Evolutionary conservation across 2,113 vertebrate species (phyloP).

Genomic region (Hemichromis elongatus): DNA sequence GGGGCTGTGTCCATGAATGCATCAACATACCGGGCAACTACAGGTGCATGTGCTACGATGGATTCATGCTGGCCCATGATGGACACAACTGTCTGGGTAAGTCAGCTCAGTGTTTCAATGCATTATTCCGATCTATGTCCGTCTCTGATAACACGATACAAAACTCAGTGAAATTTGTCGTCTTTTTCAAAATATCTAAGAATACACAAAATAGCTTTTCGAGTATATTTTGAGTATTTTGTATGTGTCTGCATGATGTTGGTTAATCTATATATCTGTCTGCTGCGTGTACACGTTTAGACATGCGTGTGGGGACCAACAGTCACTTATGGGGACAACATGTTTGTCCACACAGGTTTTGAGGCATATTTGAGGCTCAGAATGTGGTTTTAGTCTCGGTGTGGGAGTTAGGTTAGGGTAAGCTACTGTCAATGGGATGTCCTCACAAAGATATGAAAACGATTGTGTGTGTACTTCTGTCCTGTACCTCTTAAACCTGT

Average conservation of each 20-base stretch:
- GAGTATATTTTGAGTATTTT: neutral
- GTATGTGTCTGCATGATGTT: neutral
- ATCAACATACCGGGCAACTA: conserved; percentile 99
- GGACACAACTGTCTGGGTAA: conserved; percentile 97
- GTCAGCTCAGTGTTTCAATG: conserved; percentile 13
- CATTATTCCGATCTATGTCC: neutral
- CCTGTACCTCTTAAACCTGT: neutral
- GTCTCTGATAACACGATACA: neutral
- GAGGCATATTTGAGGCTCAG: no score
- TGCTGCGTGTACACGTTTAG: neutral
- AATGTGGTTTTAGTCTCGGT: no score
- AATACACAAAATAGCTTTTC: neutral
- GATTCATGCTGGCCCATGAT: conserved; percentile 93
- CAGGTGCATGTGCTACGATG: conserved; percentile 94
- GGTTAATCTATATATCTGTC: neutral
- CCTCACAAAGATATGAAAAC: neutral
- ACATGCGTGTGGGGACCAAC: no score
- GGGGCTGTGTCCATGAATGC: conserved; percentile 94
- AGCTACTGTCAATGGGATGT: neutral
- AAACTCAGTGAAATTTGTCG: neutral
- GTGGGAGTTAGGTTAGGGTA: neutral
- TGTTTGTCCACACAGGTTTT: no score
- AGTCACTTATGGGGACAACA: no score
- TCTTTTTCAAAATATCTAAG: neutral
- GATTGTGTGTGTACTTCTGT: neutral